Conservation (phyloP, 2,888 invertebrate genomes). For the Lingula anatina region DNA sequence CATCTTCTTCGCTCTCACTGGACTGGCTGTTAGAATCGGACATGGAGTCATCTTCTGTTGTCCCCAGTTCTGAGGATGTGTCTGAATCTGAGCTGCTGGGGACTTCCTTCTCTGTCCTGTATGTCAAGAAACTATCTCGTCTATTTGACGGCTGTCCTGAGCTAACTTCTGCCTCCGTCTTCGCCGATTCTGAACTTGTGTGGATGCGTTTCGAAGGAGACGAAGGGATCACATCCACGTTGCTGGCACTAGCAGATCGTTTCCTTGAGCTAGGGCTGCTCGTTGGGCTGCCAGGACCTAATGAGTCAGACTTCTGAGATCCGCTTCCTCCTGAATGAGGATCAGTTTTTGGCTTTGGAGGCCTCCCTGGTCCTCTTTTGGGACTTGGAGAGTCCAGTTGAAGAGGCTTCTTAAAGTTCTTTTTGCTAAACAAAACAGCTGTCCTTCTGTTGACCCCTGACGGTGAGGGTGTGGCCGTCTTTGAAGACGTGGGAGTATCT, state of each 20-base stretch:
- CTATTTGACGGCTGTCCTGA: neutral
- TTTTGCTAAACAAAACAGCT: conserved; percentile 72
- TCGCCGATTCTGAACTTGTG: neutral
- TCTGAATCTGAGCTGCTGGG: neutral
- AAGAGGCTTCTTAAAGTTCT: conserved; percentile 50
- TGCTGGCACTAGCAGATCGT: neutral
- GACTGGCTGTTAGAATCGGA: neutral
- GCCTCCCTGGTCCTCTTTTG: conserved; percentile 20
- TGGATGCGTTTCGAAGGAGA: neutral
- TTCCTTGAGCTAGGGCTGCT: neutral
- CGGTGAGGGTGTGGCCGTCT: conserved; percentile 36
- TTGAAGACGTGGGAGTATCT: too few relatives aligned
- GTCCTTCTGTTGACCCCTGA: conserved; percentile 66
- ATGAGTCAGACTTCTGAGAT: neutral
- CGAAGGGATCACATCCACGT: neutral
- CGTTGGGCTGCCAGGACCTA: neutral
- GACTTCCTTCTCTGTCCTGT: neutral
- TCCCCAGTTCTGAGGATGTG: neutral
- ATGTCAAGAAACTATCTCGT: neutral
- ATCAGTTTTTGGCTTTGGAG: conserved; percentile 9
- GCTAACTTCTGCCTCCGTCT: neutral
- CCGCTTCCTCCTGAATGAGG: neutral
- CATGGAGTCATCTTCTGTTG: neutral
- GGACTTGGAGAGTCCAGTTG: conserved; percentile 10
- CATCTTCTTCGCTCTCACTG: neutral